Evolutionary conservation across 2,113 vertebrate species (phyloP).

Genomic region (Tetrao urogallus): DNA sequence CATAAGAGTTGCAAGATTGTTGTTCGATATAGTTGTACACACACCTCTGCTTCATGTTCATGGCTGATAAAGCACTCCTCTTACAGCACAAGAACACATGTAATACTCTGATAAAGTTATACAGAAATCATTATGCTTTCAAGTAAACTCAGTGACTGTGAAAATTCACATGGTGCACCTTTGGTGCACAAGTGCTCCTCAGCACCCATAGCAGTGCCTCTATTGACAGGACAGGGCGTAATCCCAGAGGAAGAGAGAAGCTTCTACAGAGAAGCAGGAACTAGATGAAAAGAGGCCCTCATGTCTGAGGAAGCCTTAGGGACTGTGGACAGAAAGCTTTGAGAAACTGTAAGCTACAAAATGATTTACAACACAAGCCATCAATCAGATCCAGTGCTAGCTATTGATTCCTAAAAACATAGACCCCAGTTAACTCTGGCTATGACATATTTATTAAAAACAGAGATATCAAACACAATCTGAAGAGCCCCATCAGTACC

Average conservation of each 20-base stretch:
- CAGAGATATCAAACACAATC: background rate
- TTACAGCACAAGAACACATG: background rate
- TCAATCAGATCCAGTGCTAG: background rate
- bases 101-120: background rate
- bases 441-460: background rate
- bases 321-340: background rate
- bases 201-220: background rate
- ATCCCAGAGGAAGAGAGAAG: background rate
- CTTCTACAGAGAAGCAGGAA: background rate
- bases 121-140: background rate
- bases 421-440: background rate
- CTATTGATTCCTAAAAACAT: background rate
- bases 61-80: background rate
- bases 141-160: background rate
- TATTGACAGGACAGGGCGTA: no score
- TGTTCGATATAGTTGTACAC: background rate
- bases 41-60: background rate
- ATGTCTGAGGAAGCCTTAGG: fast-evolving
- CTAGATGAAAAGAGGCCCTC: background rate
- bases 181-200: background rate
- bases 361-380: background rate
- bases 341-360: background rate
- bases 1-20: background rate
- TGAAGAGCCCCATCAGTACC: background rate
- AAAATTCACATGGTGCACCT: background rate